A percentile compares a stretch with the other conserved stretches of the same genome.
Evolutionary conservation across 2,113 vertebrate genomes (phyloP).

Genomic region (Melanerpes aurifrons): DNA sequence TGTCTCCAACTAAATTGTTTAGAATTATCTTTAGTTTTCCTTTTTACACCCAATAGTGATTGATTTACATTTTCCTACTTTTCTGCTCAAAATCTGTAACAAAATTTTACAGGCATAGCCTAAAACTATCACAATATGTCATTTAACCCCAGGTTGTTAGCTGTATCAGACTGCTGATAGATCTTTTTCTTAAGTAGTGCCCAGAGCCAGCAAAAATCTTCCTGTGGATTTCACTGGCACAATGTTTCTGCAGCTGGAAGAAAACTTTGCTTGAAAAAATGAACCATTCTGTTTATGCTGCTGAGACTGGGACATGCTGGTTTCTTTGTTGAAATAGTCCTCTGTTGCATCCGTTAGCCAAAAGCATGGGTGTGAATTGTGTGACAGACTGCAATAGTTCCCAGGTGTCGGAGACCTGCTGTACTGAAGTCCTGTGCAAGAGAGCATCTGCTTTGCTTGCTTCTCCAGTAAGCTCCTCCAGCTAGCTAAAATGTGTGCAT

Average conservation of each 20-base stretch:
- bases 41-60: too few species aligned
- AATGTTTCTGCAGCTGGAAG: not conserved
- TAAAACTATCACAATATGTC: not conserved
- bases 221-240: not conserved
- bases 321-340: not conserved
- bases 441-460: not conserved
- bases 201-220: not conserved
- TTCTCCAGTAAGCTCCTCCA: not conserved
- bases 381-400: not conserved
- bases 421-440: not conserved
- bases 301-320: not conserved
- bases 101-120: too few species aligned
- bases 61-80: too few species aligned
- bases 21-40: too few species aligned
- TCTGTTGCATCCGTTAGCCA: not conserved
- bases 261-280: not conserved
- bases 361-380: not conserved
- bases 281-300: not conserved
- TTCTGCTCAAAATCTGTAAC: too few species aligned
- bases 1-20: too few species aligned
- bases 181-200: not conserved
- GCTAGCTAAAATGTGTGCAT: not conserved
- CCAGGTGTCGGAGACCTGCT: not conserved
- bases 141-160: not conserved
- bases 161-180: rapidly evolving